Conservation (phyloP, 2,797 vertebrate genomes). For the Pristis pectinata region DNA sequence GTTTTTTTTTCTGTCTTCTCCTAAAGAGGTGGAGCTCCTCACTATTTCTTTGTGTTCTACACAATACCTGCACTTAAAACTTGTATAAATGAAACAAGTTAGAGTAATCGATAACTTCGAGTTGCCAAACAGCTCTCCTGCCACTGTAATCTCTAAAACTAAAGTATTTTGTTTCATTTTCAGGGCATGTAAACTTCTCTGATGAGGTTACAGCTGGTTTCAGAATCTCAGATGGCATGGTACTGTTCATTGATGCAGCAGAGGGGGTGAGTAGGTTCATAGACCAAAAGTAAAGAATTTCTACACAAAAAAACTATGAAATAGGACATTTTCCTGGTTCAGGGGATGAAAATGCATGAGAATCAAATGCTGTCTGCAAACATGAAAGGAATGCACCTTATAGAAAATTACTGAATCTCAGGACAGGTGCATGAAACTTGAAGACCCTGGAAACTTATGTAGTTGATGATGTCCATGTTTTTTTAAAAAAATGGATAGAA, state of each 20-base stretch:
- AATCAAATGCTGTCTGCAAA: not conserved
- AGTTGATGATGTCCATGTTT: not conserved
- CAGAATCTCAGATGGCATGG: slow-evolving; percentile 87
- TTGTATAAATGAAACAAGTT: not conserved
- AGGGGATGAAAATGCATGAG: not conserved
- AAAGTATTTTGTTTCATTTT: slow-evolving; percentile 2
- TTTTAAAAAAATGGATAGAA: not conserved
- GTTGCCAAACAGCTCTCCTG: not conserved
- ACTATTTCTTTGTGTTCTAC: not conserved
- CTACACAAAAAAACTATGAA: not conserved
- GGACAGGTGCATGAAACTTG: not conserved
- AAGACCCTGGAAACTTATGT: not conserved
- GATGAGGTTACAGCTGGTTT: slow-evolving; percentile 94
- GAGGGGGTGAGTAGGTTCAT: slow-evolving; percentile 78
- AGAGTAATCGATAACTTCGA: not conserved
- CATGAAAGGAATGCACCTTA: not conserved
- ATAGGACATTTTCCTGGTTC: not conserved
- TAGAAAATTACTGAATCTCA: not conserved
- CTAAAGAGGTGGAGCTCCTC: not conserved
- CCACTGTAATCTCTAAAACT: not conserved
- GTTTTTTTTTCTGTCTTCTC: not conserved
- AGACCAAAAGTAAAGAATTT: not conserved
- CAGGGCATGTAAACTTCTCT: slow-evolving; percentile 95
- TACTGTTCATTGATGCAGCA: slow-evolving; percentile 94
- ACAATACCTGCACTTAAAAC: not conserved